Evolutionary conservation across 2,113 vertebrate species (phyloP).

Genomic region (Prionailurus viverrinus): DNA sequence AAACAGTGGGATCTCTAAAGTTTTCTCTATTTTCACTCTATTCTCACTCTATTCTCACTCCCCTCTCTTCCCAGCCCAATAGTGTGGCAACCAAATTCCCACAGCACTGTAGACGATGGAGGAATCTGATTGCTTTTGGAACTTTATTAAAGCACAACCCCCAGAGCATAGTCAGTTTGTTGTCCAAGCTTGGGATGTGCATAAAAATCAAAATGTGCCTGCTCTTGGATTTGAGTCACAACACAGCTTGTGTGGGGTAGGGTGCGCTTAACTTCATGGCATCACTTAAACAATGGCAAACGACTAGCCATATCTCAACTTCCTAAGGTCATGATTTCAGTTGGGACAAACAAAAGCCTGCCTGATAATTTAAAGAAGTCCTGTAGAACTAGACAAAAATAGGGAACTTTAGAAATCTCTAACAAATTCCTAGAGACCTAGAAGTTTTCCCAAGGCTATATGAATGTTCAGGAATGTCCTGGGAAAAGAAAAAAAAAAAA

Average conservation of each 20-base stretch:
- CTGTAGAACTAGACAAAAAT: not conserved
- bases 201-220: not conserved
- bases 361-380: constrained; percentile 24
- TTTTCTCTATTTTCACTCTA: not conserved
- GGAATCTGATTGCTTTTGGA: not conserved
- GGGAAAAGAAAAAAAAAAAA: not conserved
- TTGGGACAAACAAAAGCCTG: not conserved
- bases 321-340: not conserved
- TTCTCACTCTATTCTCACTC: not conserved
- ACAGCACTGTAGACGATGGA: not conserved
- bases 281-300: not conserved
- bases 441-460: not conserved
- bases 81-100: not conserved
- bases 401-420: not conserved
- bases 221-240: constrained; percentile 1
- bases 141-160: not conserved
- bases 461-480: not conserved
- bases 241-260: not conserved
- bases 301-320: not conserved
- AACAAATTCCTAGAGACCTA: not conserved
- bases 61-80: not conserved
- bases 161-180: not conserved
- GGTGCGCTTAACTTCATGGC: not conserved
- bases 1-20: not conserved
- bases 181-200: not conserved